Base-by-base conservation (phyloP, 37 sponge, comb jelly and placozoan species). In the Agelas oroides region DNA sequence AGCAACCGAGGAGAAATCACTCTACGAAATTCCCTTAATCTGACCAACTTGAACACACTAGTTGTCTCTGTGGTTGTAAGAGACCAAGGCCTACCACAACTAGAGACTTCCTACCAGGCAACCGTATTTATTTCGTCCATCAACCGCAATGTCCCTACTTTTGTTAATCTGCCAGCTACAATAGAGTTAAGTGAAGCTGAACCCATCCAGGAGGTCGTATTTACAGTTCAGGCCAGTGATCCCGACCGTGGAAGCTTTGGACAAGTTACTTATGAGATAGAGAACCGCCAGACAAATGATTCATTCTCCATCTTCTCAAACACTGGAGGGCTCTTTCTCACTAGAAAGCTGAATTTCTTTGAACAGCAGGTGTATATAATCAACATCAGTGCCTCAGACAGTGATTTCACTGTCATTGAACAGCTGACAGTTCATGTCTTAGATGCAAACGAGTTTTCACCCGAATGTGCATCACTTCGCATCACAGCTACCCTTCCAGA, bases 201-300 rank as follows among this genome's bases (percentile, higher is more conserved):
- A 35, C 62, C 62, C 6, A 8, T 59, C 0, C 53, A 38, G 8
- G 32, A 60, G 14, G 33, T 88, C 5, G 57, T 81, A 56, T 87
- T 85, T 85, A 59, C 70, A 36, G 89, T 75, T 1, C 35, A 19
- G 20, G 93, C 93, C 5, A 53, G 1, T 24, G 89, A 92, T 53
- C 76, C 85, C 20, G 89, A 92, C 41, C 25, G 79, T 34, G 92
- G 86, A 31, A 62, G 25, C 58, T 85, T 76, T 76, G 88, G 89
- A 31, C 65, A 69, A 25, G 41, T 92, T 19, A 59, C 25, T 11
- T 85, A 64, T 41, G 20, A 59, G 5, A 73, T 88, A 31, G 65
- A 21, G n/a, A 35, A 34, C 28, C 62, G 70, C 30, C 41, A 80
- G 18, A 36, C 30, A 6, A 71, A 46, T 40, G 52, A 61, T 11